A percentile compares a stretch with the other conserved stretches of the same genome.
Evolutionary conservation across 1,140 invertebrate genomes (phyloP).

Genomic region (Saccostrea echinata): DNA sequence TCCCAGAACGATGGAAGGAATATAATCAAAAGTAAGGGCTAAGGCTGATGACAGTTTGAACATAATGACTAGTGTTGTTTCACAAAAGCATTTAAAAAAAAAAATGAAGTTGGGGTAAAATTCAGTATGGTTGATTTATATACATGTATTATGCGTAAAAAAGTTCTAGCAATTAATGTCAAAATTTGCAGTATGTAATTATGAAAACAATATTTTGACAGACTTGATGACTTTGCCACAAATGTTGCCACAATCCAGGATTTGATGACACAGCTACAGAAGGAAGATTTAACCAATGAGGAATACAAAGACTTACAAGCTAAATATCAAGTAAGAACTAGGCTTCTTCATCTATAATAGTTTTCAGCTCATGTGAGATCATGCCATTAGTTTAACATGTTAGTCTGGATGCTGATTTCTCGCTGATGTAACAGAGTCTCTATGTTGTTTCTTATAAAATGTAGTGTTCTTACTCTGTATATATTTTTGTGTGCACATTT

Average conservation of each 20-base stretch:
- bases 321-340: conserved; percentile 89
- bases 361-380: no score
- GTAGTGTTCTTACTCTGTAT: not conserved
- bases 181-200: no score
- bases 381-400: no score
- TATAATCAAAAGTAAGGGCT: conserved; percentile 87
- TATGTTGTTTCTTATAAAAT: not conserved
- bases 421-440: not conserved
- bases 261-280: conserved; percentile 89
- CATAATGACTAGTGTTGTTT: no score
- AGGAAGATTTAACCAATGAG: conserved; percentile 90
- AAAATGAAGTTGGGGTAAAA: no score
- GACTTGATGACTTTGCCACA: conserved; percentile 89
- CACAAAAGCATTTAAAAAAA: no score
- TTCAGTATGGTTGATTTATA: no score
- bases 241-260: conserved; percentile 95
- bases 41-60: no score
- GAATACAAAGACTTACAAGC: conserved; percentile 94
- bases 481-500: no score
- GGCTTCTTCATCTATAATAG: not conserved
- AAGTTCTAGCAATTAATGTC: no score
- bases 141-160: not conserved
- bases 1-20: conserved; percentile 93
- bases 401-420: no score
- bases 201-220: conserved; percentile 68